Percentiles rank a stretch among this genome's conserved stretches.
phyloP scores from a whole-genome alignment of 2,797 vertebrate species.

The Sebastes iracundus region DNA sequence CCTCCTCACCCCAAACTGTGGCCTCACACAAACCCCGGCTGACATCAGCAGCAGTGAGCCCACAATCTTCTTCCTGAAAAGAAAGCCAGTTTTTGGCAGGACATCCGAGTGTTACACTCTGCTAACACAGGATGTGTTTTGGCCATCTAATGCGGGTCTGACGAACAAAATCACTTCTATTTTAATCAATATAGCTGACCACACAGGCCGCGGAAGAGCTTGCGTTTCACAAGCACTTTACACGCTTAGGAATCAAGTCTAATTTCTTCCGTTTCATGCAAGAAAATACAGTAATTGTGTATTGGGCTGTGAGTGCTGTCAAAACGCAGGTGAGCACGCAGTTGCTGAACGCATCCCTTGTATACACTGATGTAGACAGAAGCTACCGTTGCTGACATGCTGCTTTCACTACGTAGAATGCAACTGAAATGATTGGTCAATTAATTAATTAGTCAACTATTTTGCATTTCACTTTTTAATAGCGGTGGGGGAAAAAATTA shows the following conservation, averaged over 20 bases:
- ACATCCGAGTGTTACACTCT: constrained; percentile 12
- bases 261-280: neutral
- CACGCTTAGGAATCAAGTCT: neutral
- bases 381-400: neutral
- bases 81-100: constrained; percentile 27
- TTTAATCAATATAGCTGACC: neutral
- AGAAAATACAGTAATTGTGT: neutral
- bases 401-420: neutral
- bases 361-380: neutral
- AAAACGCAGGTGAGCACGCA: neutral
- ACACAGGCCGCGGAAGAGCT: neutral
- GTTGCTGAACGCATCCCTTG: neutral
- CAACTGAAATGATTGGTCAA: neutral
- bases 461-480: neutral
- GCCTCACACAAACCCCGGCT: constrained; percentile 29
- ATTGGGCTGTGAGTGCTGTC: neutral
- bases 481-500: too few relatives aligned
- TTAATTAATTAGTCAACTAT: neutral
- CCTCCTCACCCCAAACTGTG: constrained; percentile 6
- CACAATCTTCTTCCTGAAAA: constrained; percentile 17
- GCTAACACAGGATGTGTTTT: neutral
- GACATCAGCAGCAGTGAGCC: constrained; percentile 3
- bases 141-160: neutral
- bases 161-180: neutral
- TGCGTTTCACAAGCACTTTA: neutral